These are phyloP conservation scores for Haplochromis vanheusdeni DNA, from an alignment of 2,113 vertebrate species.

Conservation along the genomic window DNA sequence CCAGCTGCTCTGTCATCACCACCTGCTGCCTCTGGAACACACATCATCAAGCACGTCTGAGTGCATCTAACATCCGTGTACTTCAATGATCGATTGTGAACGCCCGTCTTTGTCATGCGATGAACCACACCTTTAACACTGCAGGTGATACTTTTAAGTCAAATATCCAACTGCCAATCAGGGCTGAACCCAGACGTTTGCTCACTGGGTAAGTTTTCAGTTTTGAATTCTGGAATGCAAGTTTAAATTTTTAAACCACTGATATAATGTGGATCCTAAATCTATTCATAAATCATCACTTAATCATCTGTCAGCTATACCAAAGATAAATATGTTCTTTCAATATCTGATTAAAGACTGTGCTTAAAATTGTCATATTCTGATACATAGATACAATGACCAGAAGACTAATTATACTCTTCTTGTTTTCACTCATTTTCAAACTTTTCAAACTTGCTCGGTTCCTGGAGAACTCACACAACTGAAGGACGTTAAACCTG, in stretches of 20 bases:
- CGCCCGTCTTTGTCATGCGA: neutral
- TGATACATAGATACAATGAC: neutral
- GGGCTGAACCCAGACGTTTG: neutral
- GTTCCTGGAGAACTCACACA: neutral
- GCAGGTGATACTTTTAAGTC: neutral
- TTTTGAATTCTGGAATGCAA: neutral
- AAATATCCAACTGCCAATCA: neutral
- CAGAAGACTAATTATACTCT: neutral
- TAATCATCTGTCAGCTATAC: neutral
- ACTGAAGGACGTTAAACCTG: neutral
- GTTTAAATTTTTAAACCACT: neutral
- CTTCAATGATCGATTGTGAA: neutral
- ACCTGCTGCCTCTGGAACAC: slow-evolving; percentile 76
- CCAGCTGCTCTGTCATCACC: slow-evolving; percentile 76
- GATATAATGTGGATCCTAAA: neutral
- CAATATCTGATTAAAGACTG: neutral
- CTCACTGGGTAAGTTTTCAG: neutral
- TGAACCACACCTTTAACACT: neutral
- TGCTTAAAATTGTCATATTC: neutral
- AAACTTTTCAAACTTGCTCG: neutral
- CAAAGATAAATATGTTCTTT: neutral
- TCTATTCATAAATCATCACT: neutral
- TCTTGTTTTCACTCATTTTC: neutral
- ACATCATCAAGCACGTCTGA: neutral
- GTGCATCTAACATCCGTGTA: neutral